These are phyloP conservation scores for Cyprinodon tularosa DNA, from an alignment of 2,113 vertebrate species.

Conservation along the genomic window DNA sequence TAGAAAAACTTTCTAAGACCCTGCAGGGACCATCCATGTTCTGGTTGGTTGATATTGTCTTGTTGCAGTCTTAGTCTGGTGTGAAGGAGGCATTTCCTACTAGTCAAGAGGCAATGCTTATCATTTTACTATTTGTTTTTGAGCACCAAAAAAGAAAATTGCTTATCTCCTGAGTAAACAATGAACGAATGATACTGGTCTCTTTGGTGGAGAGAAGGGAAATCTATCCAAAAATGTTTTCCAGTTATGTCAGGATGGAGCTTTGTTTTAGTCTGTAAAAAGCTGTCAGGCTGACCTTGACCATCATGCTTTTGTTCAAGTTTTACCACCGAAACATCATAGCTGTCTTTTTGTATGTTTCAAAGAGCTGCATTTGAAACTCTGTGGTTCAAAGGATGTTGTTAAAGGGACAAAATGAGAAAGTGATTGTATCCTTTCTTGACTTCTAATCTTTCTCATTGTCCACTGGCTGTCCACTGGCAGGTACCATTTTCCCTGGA, in stretches of 20 bases:
- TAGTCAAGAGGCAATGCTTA: background rate
- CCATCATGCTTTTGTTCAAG: constrained; percentile 7
- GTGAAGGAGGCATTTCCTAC: constrained; percentile 14
- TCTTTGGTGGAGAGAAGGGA: constrained; percentile 7
- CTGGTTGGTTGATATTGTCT: background rate
- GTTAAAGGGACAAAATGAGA: constrained; percentile 7
- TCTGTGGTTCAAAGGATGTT: constrained; percentile 9
- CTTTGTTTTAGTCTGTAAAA: constrained; percentile 11
- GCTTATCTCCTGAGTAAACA: constrained; percentile 17
- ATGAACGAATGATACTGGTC: constrained; percentile 12
- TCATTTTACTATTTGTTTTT: constrained; percentile 4
- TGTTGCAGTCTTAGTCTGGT: background rate
- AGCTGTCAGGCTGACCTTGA: constrained; percentile 27
- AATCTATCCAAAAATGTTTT: constrained; percentile 32
- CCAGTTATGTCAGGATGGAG: constrained; percentile 1
- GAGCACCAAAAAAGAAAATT: constrained; percentile 15
- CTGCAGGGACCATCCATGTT: background rate
- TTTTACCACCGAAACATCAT: constrained; percentile 18
- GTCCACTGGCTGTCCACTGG: constrained; percentile 19
- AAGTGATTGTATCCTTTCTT: constrained; percentile 8
- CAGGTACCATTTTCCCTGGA: constrained; percentile 49
- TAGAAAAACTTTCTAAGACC: background rate
- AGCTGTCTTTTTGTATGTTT: background rate
- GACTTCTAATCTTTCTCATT: constrained; percentile 27
- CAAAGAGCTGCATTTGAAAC: constrained; percentile 36